Base-by-base conservation (phyloP, 2,888 invertebrate genomes). In the Masnerella sp. region DNA sequence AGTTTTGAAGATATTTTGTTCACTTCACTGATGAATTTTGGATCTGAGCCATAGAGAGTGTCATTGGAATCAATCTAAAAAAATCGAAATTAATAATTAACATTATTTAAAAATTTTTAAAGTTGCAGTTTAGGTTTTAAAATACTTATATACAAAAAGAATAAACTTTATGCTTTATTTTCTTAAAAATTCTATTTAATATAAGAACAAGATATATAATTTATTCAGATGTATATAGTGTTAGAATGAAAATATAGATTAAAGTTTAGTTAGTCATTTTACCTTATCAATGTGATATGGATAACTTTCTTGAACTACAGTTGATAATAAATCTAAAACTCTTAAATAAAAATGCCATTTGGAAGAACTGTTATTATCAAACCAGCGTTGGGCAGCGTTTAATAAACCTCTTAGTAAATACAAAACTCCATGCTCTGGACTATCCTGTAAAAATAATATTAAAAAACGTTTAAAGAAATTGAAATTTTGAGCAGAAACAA, bases 21-120 rank as follows among this genome's bases (percentile, higher is more conserved):
- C 1, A 97, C 90, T 87, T 95, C 95, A 1, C 89, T 88, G 49
- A 97, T 89, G 85, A 96, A 98, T 87, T 96, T 95, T 9, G 92
- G 91, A 88, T 97, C 97, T 8, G 93, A 92, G 5, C 97, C 97
- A 84, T 98, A 98, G 34, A 98, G 88, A 64, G 93, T 91, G 87
- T 98, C 97, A 85, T 98, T 98, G 2, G 97, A 96, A 82, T 97
- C 93, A 72, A 98, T 96, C 91, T 93, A 81, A 89, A 89, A 79
- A 78, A 73, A 43, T 4, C 25, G 7, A 7, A 5, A 5, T 25
- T 5, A 25, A 25, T 25, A 25, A 5, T 25, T 25, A 25, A 2
- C 11, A 12, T 32, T 9, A 32, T 32, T 32, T n/a, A 32, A 5
- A 7, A 7, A 22, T 5, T 34, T 30, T 30, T 30, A 9, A 8